Base-by-base conservation (phyloP, 2,113 vertebrate species). In the Chaenocephalus aceratus region DNA sequence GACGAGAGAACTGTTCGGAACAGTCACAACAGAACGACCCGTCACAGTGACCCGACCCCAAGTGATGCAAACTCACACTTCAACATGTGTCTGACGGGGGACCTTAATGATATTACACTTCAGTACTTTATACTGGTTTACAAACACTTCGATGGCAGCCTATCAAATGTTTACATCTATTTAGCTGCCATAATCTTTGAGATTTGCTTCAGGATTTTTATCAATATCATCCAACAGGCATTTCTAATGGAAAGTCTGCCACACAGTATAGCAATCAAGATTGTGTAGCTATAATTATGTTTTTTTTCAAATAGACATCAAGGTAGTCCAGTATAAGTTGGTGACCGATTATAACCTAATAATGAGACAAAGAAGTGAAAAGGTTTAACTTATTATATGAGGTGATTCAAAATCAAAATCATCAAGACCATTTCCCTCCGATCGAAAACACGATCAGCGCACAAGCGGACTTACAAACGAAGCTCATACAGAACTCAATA, bases 401-500 rank as follows among this genome's bases (percentile, higher is more conserved):
- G 61, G 84, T 76, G 73, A 94, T 71, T 83, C 53, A 90, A 51
- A 77, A 77, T 86, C 54, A 77, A 86, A 89, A 85, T 83, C 64
- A 81, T 54, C 44, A 52, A 52, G 73, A 76, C 59, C 64, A 41
- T 79, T 85, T 75, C 49, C 71, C 59, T 90, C 76, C 85, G 77
- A 77, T 14, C 79, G 48, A 75, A 75, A 77, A 78, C 62, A 72
- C 53, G 5, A 79, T 86, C 84, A 83, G 81, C 88, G 86, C 79
- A 84, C 82, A 72, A 82, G 54, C 80, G 77, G 85, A 83, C 80
- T 59, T 80, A 83, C 80, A 85, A 77, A 89, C 73, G 10, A 88
- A 87, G 82, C 79, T 90, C 86, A 86, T 65, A 82, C 63, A 87
- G 75, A 86, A 87, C 87, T 86, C 71, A 79, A 83, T 14, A 81